Base-by-base conservation (phyloP, 2,888 invertebrate genomes). In the Lottia gigantea region DNA sequence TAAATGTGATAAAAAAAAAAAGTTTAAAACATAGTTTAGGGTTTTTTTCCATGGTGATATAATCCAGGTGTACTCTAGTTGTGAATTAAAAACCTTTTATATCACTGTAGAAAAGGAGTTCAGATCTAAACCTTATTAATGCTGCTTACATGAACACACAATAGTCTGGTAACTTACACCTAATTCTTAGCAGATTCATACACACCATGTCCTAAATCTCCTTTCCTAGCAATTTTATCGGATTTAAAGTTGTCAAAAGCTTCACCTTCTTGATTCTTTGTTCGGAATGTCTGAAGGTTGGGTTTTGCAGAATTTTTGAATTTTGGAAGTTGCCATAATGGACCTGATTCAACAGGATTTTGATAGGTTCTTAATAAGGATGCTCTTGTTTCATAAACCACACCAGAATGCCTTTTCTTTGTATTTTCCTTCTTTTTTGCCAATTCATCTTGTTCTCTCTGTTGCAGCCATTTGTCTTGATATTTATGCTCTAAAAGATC, bases 401-500 rank as follows among this genome's bases (percentile, higher is more conserved):
- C 77, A 14, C 81, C 81, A 12, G 81, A 49, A 64, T 45, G n/a
- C 15, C 65, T 47, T 78, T 85, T 85, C 83, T 85, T 82, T 26
- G 75, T 76, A 67, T 83, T 80, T 47, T 83, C 80, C 40, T 82
- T 78, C 45, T 81, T 74, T 62, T 78, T 80, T 12, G 80, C 77
- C 1, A 82, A 62, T 46, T 85, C 83, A 25, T 76, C 70, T 64
- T 78, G 77, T 4, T 83, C 75, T 62, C 83, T 75, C 49, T 85
- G 81, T 63, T 79, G 78, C 31, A 87, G 68, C 88, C 88, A 88
- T 70, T 80, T 79, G 74, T 87, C 86, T 69, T 88, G 87, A 74
- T 85, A 88, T 75, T 86, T 87, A 75, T 88, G 85, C 74, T 87
- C 87, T 62, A 88, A 70, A n/a, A 88, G 76, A 70, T 88, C 87